These are phyloP conservation scores for Drosophila suzukii DNA, from an alignment of 1,140 invertebrate genomes.

Conservation along the genomic window DNA sequence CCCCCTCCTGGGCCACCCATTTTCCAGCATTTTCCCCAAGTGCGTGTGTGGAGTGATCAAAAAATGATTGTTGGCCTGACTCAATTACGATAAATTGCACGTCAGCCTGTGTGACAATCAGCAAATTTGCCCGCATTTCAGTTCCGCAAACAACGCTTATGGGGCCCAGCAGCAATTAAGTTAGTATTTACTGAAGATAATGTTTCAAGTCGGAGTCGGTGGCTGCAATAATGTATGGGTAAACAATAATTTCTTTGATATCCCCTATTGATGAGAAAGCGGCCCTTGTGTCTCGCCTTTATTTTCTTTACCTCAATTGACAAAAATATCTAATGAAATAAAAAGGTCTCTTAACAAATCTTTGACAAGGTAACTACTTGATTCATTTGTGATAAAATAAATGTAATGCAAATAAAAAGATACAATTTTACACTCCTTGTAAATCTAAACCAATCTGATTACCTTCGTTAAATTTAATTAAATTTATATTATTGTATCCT, in stretches of 20 bases:
- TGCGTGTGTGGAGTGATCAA: constrained; percentile 45
- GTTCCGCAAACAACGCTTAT: constrained; percentile 38
- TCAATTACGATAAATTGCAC: constrained; percentile 54
- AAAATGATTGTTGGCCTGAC: constrained; percentile 48
- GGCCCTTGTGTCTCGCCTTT: background rate
- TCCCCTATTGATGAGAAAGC: background rate
- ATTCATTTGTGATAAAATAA: too few species aligned
- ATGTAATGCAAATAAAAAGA: too few species aligned
- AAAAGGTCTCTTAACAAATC: too few species aligned
- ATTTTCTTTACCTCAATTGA: background rate
- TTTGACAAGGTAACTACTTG: too few species aligned
- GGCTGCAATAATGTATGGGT: constrained; percentile 20
- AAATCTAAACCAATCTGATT: background rate
- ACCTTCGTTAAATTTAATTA: background rate
- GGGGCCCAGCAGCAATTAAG: constrained; percentile 45
- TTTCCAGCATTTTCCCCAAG: constrained; percentile 1
- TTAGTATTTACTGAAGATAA: constrained; percentile 49
- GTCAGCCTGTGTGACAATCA: constrained; percentile 47
- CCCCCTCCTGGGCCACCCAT: background rate
- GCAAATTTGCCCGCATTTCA: constrained; percentile 49
- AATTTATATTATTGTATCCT: background rate
- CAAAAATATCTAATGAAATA: too few species aligned
- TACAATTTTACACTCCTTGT: background rate
- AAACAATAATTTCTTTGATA: constrained; percentile 32
- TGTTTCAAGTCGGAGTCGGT: constrained; percentile 34